phyloP scores from a whole-genome alignment of 1,140 invertebrate species.

The Diachasma alloeum region DNA sequence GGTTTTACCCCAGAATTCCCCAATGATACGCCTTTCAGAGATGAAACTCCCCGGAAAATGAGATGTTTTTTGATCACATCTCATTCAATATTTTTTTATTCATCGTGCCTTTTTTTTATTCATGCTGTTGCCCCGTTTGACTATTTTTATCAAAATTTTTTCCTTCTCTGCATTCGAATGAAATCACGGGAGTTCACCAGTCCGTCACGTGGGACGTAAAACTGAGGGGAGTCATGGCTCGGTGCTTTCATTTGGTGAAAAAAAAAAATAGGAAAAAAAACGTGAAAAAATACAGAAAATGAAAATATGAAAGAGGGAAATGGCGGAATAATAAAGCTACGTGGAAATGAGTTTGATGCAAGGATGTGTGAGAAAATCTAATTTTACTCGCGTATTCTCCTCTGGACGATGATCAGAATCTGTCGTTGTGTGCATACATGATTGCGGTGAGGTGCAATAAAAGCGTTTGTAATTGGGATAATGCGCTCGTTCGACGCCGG shows the following conservation, averaged over 20 bases:
- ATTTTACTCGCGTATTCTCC: neutral
- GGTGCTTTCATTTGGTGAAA: neutral
- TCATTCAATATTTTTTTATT: neutral
- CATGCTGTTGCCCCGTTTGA: neutral
- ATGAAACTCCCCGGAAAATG: neutral
- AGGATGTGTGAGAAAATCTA: neutral
- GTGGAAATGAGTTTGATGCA: slow-evolving; percentile 6
- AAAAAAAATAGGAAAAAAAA: neutral
- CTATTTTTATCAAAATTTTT: neutral
- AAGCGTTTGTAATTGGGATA: slow-evolving; percentile 17
- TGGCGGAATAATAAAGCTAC: neutral
- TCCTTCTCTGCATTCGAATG: neutral
- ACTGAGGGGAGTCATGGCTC: neutral
- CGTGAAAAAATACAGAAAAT: neutral
- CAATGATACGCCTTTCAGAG: neutral
- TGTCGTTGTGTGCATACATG: neutral
- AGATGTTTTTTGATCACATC: neutral
- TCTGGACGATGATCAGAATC: neutral
- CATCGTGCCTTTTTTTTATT: neutral
- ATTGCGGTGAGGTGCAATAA: neutral
- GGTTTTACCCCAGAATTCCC: neutral
- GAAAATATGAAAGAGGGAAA: neutral
- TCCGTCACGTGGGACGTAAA: neutral
- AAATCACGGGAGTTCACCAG: neutral
- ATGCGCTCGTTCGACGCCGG: slow-evolving; percentile 5